Base-by-base conservation (phyloP, 1,140 invertebrate species). In the Cephus cinctus region DNA sequence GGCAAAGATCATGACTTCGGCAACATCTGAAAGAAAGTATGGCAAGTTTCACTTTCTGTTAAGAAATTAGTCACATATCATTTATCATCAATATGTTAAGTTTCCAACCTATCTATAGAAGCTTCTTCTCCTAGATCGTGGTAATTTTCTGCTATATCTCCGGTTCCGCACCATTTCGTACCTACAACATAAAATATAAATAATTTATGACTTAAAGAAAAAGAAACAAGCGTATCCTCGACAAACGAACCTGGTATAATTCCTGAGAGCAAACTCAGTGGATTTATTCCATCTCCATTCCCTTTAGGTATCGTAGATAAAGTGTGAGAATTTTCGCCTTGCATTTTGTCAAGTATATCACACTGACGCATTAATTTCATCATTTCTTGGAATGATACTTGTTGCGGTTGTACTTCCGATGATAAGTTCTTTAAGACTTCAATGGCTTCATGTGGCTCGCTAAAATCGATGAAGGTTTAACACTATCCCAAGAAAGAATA, bases 101-200 rank as follows among this genome's bases (percentile, higher is more conserved):
- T 23, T 27, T 23, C n/a, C 4, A 2, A 30, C 32, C 81, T 80
- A 72, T 91, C 89, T 50, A 90, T 80, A 14, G 76, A 69, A 27
- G 78, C 70, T 55, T 87, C 83, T 0, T 77, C 69, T 25, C 89
- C 88, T 41, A 91, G 73, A 67, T 90, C 87, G 71, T 85, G 84
- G 69, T 89, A 89, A 47, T 81, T 80, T 16, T 78, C 73, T 2
- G 88, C 88, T 43, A 89, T 83, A 67, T 90, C 87, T 4, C 87
- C 87, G 0, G 84, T 84, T 5, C 88, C 88, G 65, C 88, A 90
- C 88, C 88, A 90, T 71, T 89, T 89, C 35, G 87, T 90, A 35
- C 87, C 87, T 90, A 65, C 2, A 72, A 77, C 34, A 18, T 50
- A 50, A n/a, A 15, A 43, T 14, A 9, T 18, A 19, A 32, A 9